Evolutionary conservation across 2,888 invertebrate genomes (phyloP).

Genomic region (Ellobium chinense): DNA sequence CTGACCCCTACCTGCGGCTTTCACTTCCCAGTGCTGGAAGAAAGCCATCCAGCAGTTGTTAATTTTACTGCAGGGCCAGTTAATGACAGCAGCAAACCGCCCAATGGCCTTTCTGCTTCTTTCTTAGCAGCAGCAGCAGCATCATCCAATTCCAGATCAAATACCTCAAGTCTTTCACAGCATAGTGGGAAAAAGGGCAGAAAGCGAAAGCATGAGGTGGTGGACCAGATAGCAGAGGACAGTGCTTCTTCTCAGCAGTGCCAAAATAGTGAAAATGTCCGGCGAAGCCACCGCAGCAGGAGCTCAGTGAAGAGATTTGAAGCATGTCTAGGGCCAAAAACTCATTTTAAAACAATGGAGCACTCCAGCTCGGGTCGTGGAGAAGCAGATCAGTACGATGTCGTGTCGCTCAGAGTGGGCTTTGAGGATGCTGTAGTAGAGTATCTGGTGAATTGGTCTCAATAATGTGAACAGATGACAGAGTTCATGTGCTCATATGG

Average conservation of each 20-base stretch:
- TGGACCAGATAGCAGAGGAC: neutral
- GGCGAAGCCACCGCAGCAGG: slow-evolving; percentile 40
- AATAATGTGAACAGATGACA: too few species aligned
- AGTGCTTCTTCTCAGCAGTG: too few species aligned
- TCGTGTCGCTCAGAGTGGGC: slow-evolving; percentile 33
- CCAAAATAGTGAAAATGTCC: slow-evolving; percentile 1
- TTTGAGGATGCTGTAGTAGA: slow-evolving; percentile 22
- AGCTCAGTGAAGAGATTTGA: slow-evolving; percentile 22
- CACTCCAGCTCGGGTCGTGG: neutral
- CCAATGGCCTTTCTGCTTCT: neutral
- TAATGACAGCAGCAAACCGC: neutral
- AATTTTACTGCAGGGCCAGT: neutral
- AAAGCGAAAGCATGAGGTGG: neutral
- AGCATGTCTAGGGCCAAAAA: neutral
- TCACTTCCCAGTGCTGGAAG: slow-evolving; percentile 40
- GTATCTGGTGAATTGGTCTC: slow-evolving; percentile 40
- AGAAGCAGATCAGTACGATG: slow-evolving; percentile 30
- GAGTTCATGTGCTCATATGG: too few species aligned
- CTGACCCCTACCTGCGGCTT: slow-evolving; percentile 44
- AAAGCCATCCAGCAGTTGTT: slow-evolving; percentile 13
- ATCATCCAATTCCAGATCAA: neutral
- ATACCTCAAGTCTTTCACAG: neutral
- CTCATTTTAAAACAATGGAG: neutral
- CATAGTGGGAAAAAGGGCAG: neutral
- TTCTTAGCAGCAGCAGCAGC: neutral